phyloP scores from a whole-genome alignment of 2,113 vertebrate genomes.

The Clarias gariepinus region DNA sequence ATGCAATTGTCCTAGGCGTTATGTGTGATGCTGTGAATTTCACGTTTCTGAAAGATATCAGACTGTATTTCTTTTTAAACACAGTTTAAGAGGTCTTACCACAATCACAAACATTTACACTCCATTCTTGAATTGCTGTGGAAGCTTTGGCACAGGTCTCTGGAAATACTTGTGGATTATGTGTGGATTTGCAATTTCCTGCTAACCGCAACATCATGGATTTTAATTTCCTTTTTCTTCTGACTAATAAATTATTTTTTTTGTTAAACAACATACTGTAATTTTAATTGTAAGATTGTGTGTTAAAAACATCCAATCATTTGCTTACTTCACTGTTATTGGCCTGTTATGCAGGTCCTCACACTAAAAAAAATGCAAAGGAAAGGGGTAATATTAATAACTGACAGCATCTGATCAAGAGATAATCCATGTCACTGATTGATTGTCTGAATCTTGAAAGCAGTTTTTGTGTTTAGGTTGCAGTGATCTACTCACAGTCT shows the following conservation, averaged over 20 bases:
- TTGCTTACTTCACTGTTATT: not conserved
- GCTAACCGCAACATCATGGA: not conserved
- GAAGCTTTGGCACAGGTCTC: not conserved
- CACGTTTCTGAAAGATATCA: not conserved
- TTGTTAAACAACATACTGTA: not conserved
- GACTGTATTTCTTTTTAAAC: not conserved
- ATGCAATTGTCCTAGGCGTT: not conserved
- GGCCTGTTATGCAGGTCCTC: not conserved
- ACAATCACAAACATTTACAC: not conserved
- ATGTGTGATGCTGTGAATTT: not conserved
- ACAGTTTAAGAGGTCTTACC: not conserved
- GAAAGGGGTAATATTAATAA: not conserved
- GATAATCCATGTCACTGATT: conserved; percentile 1
- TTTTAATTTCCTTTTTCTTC: not conserved
- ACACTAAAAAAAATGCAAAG: conserved; percentile 27
- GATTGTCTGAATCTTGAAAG: conserved; percentile 12
- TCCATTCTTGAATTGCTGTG: not conserved
- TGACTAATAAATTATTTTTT: not conserved
- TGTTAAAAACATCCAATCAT: not conserved
- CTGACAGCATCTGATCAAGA: conserved; percentile 18
- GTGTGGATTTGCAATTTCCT: conserved; percentile 1
- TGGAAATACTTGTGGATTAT: not conserved
- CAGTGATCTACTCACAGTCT: not conserved
- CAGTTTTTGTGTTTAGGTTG: conserved; percentile 2
- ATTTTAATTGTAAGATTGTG: not conserved